Conservation (phyloP, 2,113 vertebrate species). For the Erythrolamprus reginae region DNA sequence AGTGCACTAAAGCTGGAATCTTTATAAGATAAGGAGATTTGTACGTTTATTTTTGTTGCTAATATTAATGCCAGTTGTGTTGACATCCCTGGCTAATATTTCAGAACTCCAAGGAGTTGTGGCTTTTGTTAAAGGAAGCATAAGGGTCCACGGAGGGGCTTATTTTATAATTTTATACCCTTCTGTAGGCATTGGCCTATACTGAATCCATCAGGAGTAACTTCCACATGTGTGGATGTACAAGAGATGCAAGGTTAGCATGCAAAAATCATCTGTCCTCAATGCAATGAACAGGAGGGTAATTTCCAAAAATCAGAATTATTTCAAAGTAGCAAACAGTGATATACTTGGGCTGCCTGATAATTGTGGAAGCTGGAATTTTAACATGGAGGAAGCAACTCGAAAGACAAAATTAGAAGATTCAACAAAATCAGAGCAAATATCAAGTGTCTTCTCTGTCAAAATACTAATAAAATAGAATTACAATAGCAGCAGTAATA, state of each 20-base stretch:
- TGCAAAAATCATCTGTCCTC: neutral
- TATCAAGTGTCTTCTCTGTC: neutral
- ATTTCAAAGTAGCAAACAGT: neutral
- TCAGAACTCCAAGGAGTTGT: neutral
- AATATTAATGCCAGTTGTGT: neutral
- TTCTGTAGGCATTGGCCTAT: neutral
- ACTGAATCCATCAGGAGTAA: neutral
- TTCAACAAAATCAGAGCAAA: neutral
- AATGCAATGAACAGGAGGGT: neutral
- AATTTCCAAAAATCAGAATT: neutral
- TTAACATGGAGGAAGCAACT: neutral
- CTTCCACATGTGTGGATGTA: neutral
- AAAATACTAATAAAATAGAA: neutral
- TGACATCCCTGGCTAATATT: neutral
- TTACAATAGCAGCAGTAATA: neutral
- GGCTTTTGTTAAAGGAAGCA: neutral
- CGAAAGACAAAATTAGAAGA: neutral
- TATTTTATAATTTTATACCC: neutral
- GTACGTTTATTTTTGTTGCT: neutral
- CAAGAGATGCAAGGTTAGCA: neutral
- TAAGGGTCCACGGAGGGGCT: neutral
- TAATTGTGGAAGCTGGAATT: neutral
- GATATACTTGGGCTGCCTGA: neutral
- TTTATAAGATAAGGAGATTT: neutral
- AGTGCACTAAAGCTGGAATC: neutral